Evolutionary conservation across 1,140 invertebrate species (phyloP).

Genomic region (Chrysopa pallens): DNA sequence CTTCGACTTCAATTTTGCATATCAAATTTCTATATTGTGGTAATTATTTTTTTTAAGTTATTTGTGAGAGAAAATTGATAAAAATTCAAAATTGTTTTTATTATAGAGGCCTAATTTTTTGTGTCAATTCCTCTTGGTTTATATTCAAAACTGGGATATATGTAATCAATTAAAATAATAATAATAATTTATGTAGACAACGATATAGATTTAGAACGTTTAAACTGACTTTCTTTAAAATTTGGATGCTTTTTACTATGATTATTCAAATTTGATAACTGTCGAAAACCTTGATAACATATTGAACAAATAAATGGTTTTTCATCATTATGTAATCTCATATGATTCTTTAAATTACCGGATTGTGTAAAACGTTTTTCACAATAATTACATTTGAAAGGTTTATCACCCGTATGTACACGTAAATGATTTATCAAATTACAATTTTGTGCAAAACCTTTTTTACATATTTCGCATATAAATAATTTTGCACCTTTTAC

Average conservation of each 20-base stretch:
- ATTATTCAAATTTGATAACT: slow-evolving; percentile 15
- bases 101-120: too few relatives aligned
- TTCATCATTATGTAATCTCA: slow-evolving; percentile 47
- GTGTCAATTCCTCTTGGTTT: too few relatives aligned
- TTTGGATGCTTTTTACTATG: slow-evolving; percentile 9
- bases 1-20: too few relatives aligned
- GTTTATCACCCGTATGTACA: slow-evolving; percentile 23
- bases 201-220: too few relatives aligned
- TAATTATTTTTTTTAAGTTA: too few relatives aligned
- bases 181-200: too few relatives aligned
- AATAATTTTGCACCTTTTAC: slow-evolving; percentile 32
- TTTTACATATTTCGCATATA: slow-evolving; percentile 26
- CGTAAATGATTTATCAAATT: slow-evolving; percentile 35
- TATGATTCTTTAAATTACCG: slow-evolving; percentile 28
- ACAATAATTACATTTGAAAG: slow-evolving; percentile 20
- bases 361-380: slow-evolving; percentile 26
- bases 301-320: slow-evolving; percentile 47
- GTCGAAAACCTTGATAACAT: slow-evolving; percentile 28
- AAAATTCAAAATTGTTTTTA: too few relatives aligned
- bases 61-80: too few relatives aligned
- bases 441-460: slow-evolving; percentile 31
- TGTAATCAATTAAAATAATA: too few relatives aligned
- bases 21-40: too few relatives aligned
- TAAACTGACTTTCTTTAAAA: neutral
- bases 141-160: too few relatives aligned